Base-by-base conservation (phyloP, 2,888 invertebrate species). In the Lottia gigantea region DNA sequence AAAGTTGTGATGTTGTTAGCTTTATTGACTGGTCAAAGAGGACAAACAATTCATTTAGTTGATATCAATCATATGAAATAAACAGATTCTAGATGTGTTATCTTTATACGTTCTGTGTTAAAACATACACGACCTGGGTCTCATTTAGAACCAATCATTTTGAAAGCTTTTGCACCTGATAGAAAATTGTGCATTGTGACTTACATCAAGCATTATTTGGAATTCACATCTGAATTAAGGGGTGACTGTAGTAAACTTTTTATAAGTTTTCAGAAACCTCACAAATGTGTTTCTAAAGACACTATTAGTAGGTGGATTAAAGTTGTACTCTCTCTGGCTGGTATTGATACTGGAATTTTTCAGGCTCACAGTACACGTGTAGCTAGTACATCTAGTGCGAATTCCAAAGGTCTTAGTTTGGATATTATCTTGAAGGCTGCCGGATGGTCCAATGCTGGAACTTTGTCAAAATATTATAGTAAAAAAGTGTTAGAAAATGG, bases 1-100 rank as follows among this genome's bases (percentile, higher is more conserved):
- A 73, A 76, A 68, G 12, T 70, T n/a, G 72, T 70, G 16, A 73
- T 70, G 40, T 70, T 78, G 23, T 55, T 78, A 2, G 70, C 72
- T 19, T 68, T 75, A 45, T 26, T 76, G 8, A 71, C 73, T 15
- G 74, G 71, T 19, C 76, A 78, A 63, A 55, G 74, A 62, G 66
- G 65, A 15, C 73, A 74, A 61, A 66, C 71, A 64, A 45, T 76
- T 19, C 66, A 71, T 67, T 25, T 67, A 16, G 26, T 78, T 2
- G 71, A 74, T 46, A 64, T 72, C 62, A 31, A 31, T 49, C 69
- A 73, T 65, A 66, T 78, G 62, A 15, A n/a, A 26, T 23, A 67
- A n/a, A 47, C 31, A 45, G 19, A 47, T 23, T 31, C 64, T 23
- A 14, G 7, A 49, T 49, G 49, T 49, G 49, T 49, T 16, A n/a